Evolutionary conservation across 1,140 invertebrate genomes (phyloP).

Genomic region (Drosophila equinoxialis): DNA sequence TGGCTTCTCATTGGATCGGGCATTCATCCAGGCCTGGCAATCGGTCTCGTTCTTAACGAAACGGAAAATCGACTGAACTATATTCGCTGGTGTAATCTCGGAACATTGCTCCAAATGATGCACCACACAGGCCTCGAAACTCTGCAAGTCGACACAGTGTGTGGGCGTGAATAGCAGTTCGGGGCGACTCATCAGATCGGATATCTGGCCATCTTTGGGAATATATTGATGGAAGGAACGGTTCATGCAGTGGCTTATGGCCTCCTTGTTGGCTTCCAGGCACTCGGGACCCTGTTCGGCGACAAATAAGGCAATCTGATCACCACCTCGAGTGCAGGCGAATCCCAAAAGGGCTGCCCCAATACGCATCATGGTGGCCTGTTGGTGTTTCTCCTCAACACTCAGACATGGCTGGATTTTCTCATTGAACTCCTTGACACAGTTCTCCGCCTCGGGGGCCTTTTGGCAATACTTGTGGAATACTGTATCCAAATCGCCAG

Average conservation of each 20-base stretch:
- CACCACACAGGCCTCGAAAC: slow-evolving; percentile 87
- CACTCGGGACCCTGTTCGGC: slow-evolving; percentile 90
- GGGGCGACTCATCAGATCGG: slow-evolving; percentile 72
- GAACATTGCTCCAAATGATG: slow-evolving; percentile 87
- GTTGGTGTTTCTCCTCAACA: slow-evolving; percentile 84
- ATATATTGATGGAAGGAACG: slow-evolving; percentile 84
- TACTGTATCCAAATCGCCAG: slow-evolving; percentile 86
- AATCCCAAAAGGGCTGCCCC: slow-evolving; percentile 88
- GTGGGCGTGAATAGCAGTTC: slow-evolving; percentile 67
- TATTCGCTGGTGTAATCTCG: slow-evolving; percentile 90
- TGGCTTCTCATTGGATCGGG: slow-evolving; percentile 60
- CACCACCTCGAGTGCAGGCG: slow-evolving; percentile 90
- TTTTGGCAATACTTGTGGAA: slow-evolving; percentile 87
- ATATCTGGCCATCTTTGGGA: slow-evolving; percentile 73
- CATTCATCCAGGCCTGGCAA: slow-evolving; percentile 84
- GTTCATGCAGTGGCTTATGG: slow-evolving; percentile 87
- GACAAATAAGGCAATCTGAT: slow-evolving; percentile 91
- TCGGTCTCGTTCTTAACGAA: slow-evolving; percentile 88
- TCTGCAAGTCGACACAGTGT: slow-evolving; percentile 84
- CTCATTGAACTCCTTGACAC: slow-evolving; percentile 86
- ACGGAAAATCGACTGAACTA: slow-evolving; percentile 90
- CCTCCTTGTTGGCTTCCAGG: slow-evolving; percentile 85
- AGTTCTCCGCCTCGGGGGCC: slow-evolving; percentile 85
- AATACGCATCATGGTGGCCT: slow-evolving; percentile 85
- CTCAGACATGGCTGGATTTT: slow-evolving; percentile 87